A percentile compares a stretch with the other conserved stretches of the same genome.
These are phyloP conservation scores for Eristalinus aeneus DNA, from an alignment of 2,888 invertebrate species.

Conservation along the genomic window DNA sequence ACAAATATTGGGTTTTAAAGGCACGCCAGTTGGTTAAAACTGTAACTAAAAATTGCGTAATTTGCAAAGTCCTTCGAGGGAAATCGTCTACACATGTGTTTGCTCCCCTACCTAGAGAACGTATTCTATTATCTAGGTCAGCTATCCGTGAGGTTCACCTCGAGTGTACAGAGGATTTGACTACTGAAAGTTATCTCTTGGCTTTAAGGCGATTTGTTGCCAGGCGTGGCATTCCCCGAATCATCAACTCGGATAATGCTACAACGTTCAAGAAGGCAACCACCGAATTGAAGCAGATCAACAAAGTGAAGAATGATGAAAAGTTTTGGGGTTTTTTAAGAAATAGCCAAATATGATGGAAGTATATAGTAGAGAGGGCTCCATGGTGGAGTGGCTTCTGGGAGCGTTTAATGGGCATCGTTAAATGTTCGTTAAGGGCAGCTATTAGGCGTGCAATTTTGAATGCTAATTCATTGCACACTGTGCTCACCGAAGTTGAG, in stretches of 20 bases:
- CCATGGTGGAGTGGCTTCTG: too few species aligned
- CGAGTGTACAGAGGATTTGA: not conserved
- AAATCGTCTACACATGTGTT: not conserved
- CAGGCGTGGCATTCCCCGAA: too few species aligned
- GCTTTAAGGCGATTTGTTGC: constrained; percentile 13
- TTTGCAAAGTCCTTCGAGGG: not conserved
- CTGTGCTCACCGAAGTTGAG: constrained; percentile 28
- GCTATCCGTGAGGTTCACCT: constrained; percentile 5
- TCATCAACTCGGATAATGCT: not conserved
- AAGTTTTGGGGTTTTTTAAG: not conserved
- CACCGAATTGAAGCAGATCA: not conserved
- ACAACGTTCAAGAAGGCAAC: not conserved
- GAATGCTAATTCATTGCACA: not conserved
- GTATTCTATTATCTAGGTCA: not conserved
- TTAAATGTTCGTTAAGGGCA: too few species aligned
- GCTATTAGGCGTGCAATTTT: constrained; percentile 1
- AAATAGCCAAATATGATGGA: not conserved
- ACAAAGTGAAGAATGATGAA: not conserved
- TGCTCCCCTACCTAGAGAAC: not conserved
- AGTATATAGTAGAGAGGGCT: too few species aligned
- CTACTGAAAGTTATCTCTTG: constrained; percentile 8
- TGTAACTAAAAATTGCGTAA: too few species aligned
- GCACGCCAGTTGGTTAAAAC: too few species aligned
- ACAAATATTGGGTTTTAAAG: too few species aligned
- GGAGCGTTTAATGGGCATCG: too few species aligned